These are phyloP conservation scores for Camarhynchus parvulus DNA, from an alignment of 2,113 vertebrate genomes.

Conservation along the genomic window DNA sequence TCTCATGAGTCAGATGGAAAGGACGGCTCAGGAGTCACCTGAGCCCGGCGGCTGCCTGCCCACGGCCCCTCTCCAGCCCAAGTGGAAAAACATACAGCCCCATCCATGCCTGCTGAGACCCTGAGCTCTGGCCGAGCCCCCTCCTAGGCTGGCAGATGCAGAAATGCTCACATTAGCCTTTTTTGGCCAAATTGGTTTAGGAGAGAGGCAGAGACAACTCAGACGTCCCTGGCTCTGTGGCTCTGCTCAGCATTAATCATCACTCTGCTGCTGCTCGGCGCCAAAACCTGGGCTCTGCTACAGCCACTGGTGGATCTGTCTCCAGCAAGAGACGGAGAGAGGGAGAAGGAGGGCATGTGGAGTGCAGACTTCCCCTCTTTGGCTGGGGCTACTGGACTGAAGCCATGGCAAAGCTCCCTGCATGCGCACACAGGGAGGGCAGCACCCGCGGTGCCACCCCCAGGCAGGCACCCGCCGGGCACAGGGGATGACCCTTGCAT, in stretches of 20 bases:
- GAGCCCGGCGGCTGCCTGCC: background rate
- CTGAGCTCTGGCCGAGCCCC: background rate
- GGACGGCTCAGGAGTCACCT: constrained; percentile 45
- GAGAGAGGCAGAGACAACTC: background rate
- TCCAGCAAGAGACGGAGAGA: background rate
- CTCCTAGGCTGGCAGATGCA: background rate
- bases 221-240: background rate
- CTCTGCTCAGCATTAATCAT: background rate
- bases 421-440: fast-evolving
- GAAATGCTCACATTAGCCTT: background rate
- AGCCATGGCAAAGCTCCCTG: background rate
- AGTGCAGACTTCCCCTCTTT: background rate
- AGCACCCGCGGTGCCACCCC: background rate
- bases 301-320: background rate
- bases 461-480: fast-evolving
- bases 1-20: constrained; percentile 42
- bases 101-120: background rate
- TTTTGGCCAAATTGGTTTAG: background rate
- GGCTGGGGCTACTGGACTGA: background rate
- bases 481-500: background rate
- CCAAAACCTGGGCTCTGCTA: background rate
- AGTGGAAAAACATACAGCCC: constrained; percentile 38
- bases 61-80: constrained; percentile 11
- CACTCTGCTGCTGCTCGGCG: fast-evolving
- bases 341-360: background rate